Base-by-base conservation (phyloP, 2,113 vertebrate species). In the Centropristis striata region DNA sequence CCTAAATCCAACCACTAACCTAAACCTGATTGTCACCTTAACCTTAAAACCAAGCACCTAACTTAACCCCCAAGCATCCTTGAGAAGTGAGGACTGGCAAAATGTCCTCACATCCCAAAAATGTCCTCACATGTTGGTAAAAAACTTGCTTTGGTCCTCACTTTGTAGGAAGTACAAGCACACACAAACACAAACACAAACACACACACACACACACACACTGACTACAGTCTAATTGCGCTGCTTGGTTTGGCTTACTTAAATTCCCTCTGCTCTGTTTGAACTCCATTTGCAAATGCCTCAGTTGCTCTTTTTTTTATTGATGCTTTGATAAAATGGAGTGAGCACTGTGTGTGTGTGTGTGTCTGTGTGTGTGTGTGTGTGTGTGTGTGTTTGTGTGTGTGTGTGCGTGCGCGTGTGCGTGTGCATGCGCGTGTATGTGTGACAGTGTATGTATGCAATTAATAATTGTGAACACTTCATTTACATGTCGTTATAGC, bases 231-330 rank as follows among this genome's bases (percentile, higher is more conserved):
- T 76, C 53, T 61, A 39, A 71, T 46, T 64, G 32, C 32, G 25
- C 59, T 75, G 28, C 49, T 20, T 44, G 25, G 25, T n/a, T 87
- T 58, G 51, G 23, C 61, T 66, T 55, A 46, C 44, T 49, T 51
- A 55, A 80, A 75, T 63, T 50, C 25, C 66, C 46, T 16, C 50
- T 71, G 21, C 73, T 66, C 42, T 32, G 58, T 68, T 60, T 77
- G 42, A 75, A 73, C 75, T 59, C 12, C 28, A 69, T 71, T 67
- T 63, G 27, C n/a, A 66, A 75, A 49, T 60, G 11, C 36, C 55
- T 20, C 36, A 57, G 39, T 71, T 81, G 37, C 61, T 57, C 39
- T 23, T 60, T 32, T 67, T 63, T 73, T 73, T 51, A 72, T 21
- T 58, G 27, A 20, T 59, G 50, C 39, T 81, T 21, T 68, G 28